Percentiles rank a stretch among this genome's conserved stretches.
Evolutionary conservation across 64 coral and sea anemone genomes (phyloP).

Genomic region (Pocillopora verrucosa): DNA sequence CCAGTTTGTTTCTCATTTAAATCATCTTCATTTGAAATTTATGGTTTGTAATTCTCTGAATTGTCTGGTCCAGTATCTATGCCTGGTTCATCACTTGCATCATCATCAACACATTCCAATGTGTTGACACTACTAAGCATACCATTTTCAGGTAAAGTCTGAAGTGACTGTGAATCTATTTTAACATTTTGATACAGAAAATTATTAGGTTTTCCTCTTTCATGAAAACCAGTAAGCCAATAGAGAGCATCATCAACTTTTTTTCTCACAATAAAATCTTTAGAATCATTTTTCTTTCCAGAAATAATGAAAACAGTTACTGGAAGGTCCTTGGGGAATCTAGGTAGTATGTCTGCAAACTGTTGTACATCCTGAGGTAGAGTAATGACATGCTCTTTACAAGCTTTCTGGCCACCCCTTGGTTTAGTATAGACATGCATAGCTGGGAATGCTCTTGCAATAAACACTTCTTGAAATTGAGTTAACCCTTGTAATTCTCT

Average conservation of each 20-base stretch:
- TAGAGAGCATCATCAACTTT: constrained; percentile 54
- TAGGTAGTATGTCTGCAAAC: too few species aligned
- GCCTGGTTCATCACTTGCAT: background rate
- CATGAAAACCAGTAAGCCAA: constrained; percentile 46
- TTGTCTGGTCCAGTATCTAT: constrained; percentile 58
- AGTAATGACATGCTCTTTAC: too few species aligned
- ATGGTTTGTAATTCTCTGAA: constrained; percentile 53
- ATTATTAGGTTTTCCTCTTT: constrained; percentile 56
- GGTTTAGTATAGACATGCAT: too few species aligned
- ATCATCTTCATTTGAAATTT: background rate
- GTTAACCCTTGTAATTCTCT: too few species aligned
- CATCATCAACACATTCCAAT: background rate
- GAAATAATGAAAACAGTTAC: constrained; percentile 46
- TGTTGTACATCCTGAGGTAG: too few species aligned
- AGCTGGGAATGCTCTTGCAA: too few species aligned
- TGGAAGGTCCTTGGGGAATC: constrained; percentile 42
- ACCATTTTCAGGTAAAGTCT: constrained; percentile 52
- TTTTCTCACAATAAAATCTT: constrained; percentile 60
- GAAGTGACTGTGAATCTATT: constrained; percentile 24
- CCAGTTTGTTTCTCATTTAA: background rate
- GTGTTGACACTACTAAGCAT: constrained; percentile 26
- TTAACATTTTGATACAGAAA: constrained; percentile 34
- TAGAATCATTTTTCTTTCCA: constrained; percentile 61
- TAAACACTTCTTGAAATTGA: too few species aligned
- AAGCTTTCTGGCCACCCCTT: too few species aligned